These are phyloP conservation scores for Clarias platycephalus DNA, from an alignment of 2,797 vertebrate species.

Conservation along the genomic window DNA sequence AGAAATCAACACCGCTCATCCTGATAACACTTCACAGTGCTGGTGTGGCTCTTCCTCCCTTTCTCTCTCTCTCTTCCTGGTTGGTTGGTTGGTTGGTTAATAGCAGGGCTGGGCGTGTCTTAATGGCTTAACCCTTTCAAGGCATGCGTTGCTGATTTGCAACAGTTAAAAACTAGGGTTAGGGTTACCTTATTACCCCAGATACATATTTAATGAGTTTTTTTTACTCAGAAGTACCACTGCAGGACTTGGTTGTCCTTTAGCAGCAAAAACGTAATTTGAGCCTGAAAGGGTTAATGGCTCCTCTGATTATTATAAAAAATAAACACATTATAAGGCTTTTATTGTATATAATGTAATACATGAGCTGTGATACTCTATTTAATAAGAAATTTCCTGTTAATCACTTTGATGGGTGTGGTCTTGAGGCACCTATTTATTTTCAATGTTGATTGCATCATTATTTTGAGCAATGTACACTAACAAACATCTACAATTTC, in stretches of 20 bases:
- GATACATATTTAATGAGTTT: too few relatives aligned
- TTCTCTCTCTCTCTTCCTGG: not conserved
- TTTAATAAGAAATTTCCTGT: not conserved
- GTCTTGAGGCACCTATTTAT: not conserved
- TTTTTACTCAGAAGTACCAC: too few relatives aligned
- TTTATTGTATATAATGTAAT: not conserved
- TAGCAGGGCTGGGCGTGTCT: not conserved
- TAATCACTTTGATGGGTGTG: not conserved
- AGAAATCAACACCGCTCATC: slow-evolving; percentile 23
- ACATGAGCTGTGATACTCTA: not conserved
- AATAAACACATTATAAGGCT: not conserved
- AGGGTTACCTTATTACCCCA: too few relatives aligned
- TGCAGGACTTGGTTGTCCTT: too few relatives aligned
- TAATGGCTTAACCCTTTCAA: not conserved
- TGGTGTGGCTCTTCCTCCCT: not conserved
- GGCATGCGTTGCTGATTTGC: too few relatives aligned
- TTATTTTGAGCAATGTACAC: not conserved
- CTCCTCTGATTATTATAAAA: slow-evolving; percentile 4
- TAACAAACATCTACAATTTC: not conserved
- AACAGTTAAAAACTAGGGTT: too few relatives aligned
- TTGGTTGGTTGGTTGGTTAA: not conserved
- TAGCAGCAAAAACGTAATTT: too few relatives aligned
- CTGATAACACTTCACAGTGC: not conserved
- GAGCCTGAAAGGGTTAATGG: too few relatives aligned
- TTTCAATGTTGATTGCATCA: not conserved